Evolutionary conservation across 2,797 vertebrate genomes (phyloP).

Genomic region (Miichthys miiuy): DNA sequence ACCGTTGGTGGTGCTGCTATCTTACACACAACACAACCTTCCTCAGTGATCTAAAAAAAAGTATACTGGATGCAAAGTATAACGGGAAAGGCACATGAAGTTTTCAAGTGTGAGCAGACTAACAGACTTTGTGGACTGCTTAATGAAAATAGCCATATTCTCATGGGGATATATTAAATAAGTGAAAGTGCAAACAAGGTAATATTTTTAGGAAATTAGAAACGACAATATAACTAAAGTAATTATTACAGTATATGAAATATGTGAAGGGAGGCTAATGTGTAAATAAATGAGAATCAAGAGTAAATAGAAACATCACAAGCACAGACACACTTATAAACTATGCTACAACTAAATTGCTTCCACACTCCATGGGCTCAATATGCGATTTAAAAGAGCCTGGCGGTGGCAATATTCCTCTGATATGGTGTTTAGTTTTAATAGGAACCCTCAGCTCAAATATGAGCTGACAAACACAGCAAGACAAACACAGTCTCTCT

Average conservation of each 20-base stretch:
- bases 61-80: conserved; percentile 2
- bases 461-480: conserved; percentile 86
- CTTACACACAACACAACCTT: background rate
- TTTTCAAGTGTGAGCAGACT: conserved; percentile 32
- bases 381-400: conserved; percentile 83
- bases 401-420: conserved; percentile 85
- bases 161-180: conserved; percentile 53
- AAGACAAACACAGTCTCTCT: conserved; percentile 89
- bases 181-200: conserved; percentile 58
- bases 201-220: conserved; percentile 60
- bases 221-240: conserved; percentile 63
- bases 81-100: background rate
- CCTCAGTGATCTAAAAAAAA: background rate
- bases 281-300: conserved; percentile 77
- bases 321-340: conserved; percentile 78
- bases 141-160: conserved; percentile 36
- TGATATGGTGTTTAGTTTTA: conserved; percentile 89
- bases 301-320: conserved; percentile 77
- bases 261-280: conserved; percentile 45
- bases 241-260: conserved; percentile 74
- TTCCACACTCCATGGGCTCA: conserved; percentile 79
- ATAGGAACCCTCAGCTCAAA: conserved; percentile 86
- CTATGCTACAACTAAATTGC: conserved; percentile 82
- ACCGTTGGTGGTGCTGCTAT: background rate
- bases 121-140: conserved; percentile 21